phyloP scores from a whole-genome alignment of 2,797 vertebrate genomes.

The Rhincodon typus region DNA sequence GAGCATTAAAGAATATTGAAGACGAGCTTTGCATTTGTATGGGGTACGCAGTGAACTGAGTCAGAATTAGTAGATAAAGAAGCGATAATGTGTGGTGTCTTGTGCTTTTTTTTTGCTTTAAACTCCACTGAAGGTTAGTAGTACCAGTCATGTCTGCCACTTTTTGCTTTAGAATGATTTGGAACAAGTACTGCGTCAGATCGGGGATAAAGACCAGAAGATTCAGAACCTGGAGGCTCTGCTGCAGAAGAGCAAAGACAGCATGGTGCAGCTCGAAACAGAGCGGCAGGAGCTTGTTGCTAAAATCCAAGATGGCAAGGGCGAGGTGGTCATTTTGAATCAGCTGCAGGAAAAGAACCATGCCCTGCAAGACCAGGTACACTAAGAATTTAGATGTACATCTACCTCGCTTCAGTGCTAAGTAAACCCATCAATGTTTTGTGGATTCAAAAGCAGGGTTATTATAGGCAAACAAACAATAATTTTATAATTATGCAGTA shows the following conservation, averaged over 20 bases:
- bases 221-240: slow-evolving; percentile 97
- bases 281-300: slow-evolving; percentile 92
- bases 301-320: slow-evolving; percentile 96
- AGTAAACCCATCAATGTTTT: neutral
- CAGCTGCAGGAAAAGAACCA: slow-evolving; percentile 96
- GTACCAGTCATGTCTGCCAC: neutral
- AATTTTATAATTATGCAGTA: neutral
- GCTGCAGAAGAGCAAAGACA: slow-evolving; percentile 92
- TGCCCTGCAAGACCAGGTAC: slow-evolving; percentile 81
- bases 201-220: slow-evolving; percentile 98
- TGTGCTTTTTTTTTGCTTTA: neutral
- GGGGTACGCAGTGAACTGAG: neutral
- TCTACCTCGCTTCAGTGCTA: neutral
- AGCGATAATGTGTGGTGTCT: neutral
- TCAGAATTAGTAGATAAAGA: neutral
- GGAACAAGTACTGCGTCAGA: slow-evolving; percentile 95
- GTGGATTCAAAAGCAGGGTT: neutral
- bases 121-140: neutral
- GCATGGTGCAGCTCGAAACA: slow-evolving; percentile 79
- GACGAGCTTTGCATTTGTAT: neutral
- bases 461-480: too few species aligned
- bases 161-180: slow-evolving; percentile 76
- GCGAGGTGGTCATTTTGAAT: slow-evolving; percentile 86
- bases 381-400: neutral
- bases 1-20: neutral